These are phyloP conservation scores for Spodoptera littoralis DNA, from an alignment of 2,888 invertebrate genomes.

Conservation along the genomic window DNA sequence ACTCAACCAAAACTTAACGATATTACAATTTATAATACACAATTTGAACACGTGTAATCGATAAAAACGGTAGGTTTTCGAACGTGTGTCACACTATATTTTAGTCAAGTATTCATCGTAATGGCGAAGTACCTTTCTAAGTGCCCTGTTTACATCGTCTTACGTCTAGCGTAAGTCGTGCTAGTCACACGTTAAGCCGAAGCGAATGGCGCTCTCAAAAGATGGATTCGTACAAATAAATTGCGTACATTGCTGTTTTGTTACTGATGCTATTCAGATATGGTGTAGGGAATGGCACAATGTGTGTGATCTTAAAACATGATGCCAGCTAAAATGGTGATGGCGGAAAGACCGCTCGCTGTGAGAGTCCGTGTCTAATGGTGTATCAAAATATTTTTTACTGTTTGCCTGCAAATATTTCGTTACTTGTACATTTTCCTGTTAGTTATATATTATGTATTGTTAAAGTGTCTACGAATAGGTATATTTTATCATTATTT, in stretches of 20 bases:
- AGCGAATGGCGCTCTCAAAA: slow-evolving; percentile 43
- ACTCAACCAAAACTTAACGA: too few relatives aligned
- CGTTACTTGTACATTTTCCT: slow-evolving; percentile 33
- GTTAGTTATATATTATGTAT: slow-evolving; percentile 14
- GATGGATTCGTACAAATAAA: slow-evolving; percentile 25
- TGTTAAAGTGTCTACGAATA: too few relatives aligned
- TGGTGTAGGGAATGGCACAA: slow-evolving; percentile 17
- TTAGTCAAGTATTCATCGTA: slow-evolving; percentile 17
- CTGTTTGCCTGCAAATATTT: slow-evolving; percentile 36
- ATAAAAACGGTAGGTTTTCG: slow-evolving; percentile 5
- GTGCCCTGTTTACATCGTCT: slow-evolving; percentile 43
- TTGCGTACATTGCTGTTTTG: slow-evolving; percentile 22
- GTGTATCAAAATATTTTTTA: slow-evolving; percentile 40
- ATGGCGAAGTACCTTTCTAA: slow-evolving; percentile 26
- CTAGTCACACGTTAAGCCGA: slow-evolving; percentile 36
- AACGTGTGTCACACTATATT: too few relatives aligned
- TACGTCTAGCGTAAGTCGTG: slow-evolving; percentile 19
- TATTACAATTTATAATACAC: too few relatives aligned
- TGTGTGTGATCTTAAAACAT: slow-evolving; percentile 24
- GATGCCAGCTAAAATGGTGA: slow-evolving; percentile 26
- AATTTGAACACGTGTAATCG: slow-evolving; percentile 25
- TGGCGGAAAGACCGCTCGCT: slow-evolving; percentile 35
- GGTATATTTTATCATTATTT: too few relatives aligned
- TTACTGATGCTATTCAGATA: slow-evolving; percentile 21
- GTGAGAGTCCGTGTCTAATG: slow-evolving; percentile 38